Conservation (phyloP, 35 echinoderm and acorn worm species). For the Heliocidaris tuberculata region DNA sequence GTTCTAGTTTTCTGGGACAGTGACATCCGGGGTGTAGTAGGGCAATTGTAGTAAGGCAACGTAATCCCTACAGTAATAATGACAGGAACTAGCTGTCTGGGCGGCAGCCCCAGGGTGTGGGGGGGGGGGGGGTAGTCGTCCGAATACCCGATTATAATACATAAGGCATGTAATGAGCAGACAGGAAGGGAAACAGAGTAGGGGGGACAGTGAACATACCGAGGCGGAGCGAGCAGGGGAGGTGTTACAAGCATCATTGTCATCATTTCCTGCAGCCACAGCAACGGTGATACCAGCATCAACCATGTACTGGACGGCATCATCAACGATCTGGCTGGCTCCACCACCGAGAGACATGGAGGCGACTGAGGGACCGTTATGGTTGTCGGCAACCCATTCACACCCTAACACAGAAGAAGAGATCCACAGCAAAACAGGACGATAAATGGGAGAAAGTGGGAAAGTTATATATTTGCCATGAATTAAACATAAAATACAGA, state of each 20-base stretch:
- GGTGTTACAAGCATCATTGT: conserved; percentile 63
- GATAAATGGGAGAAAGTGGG: not conserved
- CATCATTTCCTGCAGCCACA: conserved; percentile 67
- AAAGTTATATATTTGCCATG: not conserved
- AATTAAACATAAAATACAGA: not conserved
- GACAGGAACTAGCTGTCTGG: no score
- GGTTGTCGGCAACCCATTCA: conserved; percentile 46
- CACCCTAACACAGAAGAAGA: conserved; percentile 21
- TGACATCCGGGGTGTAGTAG: no score
- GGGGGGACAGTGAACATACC: not conserved
- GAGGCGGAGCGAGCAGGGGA: conserved; percentile 61
- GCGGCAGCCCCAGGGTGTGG: no score
- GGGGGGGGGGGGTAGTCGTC: no score
- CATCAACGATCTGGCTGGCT: conserved; percentile 38
- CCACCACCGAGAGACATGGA: conserved; percentile 76
- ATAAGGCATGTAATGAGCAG: not conserved
- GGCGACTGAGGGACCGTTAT: conserved; percentile 29
- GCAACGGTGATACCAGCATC: conserved; percentile 36
- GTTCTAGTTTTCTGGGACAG: no score
- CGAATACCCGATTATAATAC: no score
- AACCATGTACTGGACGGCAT: conserved; percentile 47
- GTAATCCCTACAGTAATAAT: no score
- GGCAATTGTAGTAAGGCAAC: no score
- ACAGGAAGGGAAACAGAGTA: not conserved
- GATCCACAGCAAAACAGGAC: not conserved